Evolutionary conservation across 2,797 vertebrate species (phyloP).

Genomic region (Diplodus sargus): DNA sequence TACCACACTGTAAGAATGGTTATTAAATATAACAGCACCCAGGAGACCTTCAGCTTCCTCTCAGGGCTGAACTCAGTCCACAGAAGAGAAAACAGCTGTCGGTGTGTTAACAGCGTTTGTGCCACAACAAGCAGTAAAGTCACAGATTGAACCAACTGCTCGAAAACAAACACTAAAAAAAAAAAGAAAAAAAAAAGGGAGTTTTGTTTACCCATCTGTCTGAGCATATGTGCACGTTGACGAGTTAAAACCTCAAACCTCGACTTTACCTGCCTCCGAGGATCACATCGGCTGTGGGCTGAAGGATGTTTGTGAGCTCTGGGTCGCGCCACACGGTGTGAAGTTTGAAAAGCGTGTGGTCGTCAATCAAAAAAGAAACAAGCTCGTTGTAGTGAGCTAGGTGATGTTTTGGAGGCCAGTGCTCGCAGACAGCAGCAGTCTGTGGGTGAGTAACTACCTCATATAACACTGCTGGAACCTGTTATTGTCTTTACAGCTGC

Average conservation of each 20-base stretch:
- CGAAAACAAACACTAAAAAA: neutral
- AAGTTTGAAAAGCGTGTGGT: neutral
- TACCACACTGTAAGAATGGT: neutral
- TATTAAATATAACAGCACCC: neutral
- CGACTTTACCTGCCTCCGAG: neutral
- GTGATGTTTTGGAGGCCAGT: neutral
- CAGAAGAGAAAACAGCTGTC: neutral
- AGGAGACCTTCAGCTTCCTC: too few relatives aligned
- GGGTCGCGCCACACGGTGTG: neutral
- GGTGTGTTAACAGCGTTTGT: neutral
- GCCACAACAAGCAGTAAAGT: neutral
- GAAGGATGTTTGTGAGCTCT: neutral
- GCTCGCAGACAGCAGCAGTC: neutral
- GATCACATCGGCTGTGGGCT: neutral
- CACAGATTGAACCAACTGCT: neutral
- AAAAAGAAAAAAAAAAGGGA: too few relatives aligned
- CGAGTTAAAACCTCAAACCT: neutral
- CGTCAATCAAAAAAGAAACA: neutral
- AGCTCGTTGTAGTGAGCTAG: neutral
- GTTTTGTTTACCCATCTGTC: conserved; percentile 17
- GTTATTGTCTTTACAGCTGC: conserved; percentile 18
- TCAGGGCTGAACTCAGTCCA: neutral
- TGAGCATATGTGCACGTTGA: neutral
- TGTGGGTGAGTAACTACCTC: conserved; percentile 30
- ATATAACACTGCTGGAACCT: conserved; percentile 14